Percentiles rank a stretch among this genome's conserved stretches.
These are phyloP conservation scores for Phalacrocorax brasilianus DNA, from an alignment of 2,113 vertebrate species.

Conservation along the genomic window DNA sequence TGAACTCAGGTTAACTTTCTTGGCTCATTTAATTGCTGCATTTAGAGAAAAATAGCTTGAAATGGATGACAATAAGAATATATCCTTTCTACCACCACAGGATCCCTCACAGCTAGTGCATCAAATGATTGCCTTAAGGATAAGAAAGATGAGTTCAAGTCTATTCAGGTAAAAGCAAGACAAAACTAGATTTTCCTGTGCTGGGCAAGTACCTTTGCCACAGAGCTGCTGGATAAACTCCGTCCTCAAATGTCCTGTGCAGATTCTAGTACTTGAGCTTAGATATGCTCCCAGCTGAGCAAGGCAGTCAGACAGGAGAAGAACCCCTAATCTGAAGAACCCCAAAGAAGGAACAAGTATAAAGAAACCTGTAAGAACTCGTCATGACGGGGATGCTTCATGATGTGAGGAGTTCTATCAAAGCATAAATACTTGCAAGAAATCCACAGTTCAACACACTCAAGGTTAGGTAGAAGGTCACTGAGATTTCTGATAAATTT, in stretches of 20 bases:
- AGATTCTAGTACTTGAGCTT: not conserved
- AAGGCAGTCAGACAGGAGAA: not conserved
- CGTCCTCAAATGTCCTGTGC: not conserved
- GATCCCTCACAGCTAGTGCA: not conserved
- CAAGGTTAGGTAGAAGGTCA: not conserved
- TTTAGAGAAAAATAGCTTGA: not conserved
- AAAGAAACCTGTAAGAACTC: not conserved
- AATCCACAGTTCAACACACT: not conserved
- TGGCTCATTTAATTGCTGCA: not conserved
- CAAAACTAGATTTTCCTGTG: not conserved
- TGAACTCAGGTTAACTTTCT: not conserved
- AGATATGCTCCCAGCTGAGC: not conserved
- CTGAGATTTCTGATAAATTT: not conserved
- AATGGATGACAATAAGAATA: not conserved
- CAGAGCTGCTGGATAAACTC: not conserved
- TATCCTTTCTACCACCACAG: not conserved
- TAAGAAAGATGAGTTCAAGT: not conserved
- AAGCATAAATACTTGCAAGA: not conserved
- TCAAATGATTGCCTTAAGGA: not conserved
- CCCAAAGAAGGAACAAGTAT: not conserved
- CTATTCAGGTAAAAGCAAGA: not conserved
- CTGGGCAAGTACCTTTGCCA: not conserved
- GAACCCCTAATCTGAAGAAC: not conserved
- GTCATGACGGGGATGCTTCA: not conserved
- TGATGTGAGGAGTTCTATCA: not conserved